These are phyloP conservation scores for Sinohyriopsis cumingii DNA, from an alignment of 2,888 invertebrate genomes.

Conservation along the genomic window DNA sequence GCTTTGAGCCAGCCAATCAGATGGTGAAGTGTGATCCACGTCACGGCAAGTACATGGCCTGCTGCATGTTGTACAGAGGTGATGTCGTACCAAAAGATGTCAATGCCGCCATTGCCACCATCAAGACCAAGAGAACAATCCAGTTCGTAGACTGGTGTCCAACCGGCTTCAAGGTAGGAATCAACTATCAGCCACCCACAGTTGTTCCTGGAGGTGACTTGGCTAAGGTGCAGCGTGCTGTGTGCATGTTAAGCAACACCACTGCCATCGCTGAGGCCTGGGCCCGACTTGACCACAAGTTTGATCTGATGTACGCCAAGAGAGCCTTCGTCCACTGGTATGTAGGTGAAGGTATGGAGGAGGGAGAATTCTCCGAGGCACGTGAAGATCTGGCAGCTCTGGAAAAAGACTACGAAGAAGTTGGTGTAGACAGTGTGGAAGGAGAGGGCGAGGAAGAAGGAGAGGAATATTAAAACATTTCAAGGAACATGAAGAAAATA, in stretches of 20 bases:
- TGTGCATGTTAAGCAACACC: constrained; percentile 90
- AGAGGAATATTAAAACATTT: constrained; percentile 30
- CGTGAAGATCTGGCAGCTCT: constrained; percentile 62
- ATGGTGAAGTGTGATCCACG: constrained; percentile 84
- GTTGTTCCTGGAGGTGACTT: constrained; percentile 74
- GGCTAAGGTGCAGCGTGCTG: constrained; percentile 77
- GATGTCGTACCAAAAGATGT: constrained; percentile 74
- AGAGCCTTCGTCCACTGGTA: constrained; percentile 53
- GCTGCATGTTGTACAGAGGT: constrained; percentile 94
- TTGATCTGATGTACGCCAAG: constrained; percentile 55
- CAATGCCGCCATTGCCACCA: constrained; percentile 65
- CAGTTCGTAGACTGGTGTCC: constrained; percentile 69
- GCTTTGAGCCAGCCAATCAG: constrained; percentile 88
- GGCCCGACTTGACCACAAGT: constrained; percentile 77
- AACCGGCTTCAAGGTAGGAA: constrained; percentile 77
- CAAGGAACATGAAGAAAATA: too few species aligned
- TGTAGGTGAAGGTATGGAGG: constrained; percentile 56
- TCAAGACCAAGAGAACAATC: constrained; percentile 68
- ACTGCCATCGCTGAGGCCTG: constrained; percentile 93
- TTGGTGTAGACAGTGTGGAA: constrained; percentile 49
- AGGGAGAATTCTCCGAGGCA: constrained; percentile 58
- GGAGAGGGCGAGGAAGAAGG: constrained; percentile 41
- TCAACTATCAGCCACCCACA: constrained; percentile 88
- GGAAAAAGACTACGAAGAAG: constrained; percentile 62
- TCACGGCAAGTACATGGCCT: constrained; percentile 84